Conservation (phyloP, 2,113 vertebrate species). For the Coptodon bakossiorum region DNA sequence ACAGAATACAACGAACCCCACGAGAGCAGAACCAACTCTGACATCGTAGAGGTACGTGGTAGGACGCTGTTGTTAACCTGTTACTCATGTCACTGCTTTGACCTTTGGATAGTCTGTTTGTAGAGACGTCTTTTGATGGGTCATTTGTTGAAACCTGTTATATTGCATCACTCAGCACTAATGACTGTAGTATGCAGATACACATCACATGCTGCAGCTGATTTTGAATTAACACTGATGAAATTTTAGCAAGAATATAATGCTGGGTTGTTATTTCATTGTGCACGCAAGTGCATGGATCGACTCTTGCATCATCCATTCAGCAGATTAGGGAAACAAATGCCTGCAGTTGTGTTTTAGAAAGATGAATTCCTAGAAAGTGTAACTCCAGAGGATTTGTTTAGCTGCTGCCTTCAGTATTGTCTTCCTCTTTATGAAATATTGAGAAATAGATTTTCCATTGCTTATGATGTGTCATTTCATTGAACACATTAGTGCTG, state of each 20-base stretch:
- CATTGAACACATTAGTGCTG: background rate
- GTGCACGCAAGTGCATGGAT: background rate
- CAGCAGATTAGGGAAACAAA: background rate
- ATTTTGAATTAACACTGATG: background rate
- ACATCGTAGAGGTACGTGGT: slow-evolving; percentile 91
- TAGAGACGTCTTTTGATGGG: background rate
- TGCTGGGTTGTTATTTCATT: background rate
- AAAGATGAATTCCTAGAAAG: background rate
- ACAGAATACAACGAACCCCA: slow-evolving; percentile 97
- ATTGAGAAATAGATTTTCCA: background rate
- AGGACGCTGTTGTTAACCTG: background rate
- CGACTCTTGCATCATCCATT: background rate
- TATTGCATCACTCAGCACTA: background rate
- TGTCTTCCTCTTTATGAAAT: background rate
- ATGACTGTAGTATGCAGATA: background rate
- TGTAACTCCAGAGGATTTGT: background rate
- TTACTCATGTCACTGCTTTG: background rate
- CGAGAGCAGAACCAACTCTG: slow-evolving; percentile 96
- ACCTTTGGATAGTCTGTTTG: background rate
- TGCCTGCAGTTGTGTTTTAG: background rate
- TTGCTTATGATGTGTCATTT: background rate
- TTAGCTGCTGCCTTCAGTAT: background rate
- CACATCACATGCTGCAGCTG: background rate
- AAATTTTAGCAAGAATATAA: background rate
- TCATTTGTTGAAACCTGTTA: background rate